Evolutionary conservation across 2,888 invertebrate genomes (phyloP), one percentile per base, ranked within the genome.

Genomic region (Meloe dianella): DNA sequence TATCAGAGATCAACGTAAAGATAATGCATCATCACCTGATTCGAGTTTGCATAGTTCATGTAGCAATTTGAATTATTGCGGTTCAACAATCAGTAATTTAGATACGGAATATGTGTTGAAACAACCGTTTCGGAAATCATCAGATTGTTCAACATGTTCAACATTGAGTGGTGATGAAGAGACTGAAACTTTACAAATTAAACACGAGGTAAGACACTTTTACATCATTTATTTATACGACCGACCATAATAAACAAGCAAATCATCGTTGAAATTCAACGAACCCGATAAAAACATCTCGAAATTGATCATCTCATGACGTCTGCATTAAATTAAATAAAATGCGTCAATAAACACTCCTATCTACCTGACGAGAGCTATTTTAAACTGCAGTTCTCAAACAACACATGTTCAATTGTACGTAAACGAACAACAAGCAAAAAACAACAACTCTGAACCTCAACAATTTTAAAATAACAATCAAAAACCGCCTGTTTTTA

Each of bases 91-190:
- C 20, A 87, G 87, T 71, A 85, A 85, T 20, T 79, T 88, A 67
- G 88, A 87, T 67, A 83, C 85, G 59, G 87, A 87, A 62, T 86
- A 84, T 71, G 81, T 81, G 51, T 74, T 83, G 64, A 84, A 88
- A 71, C 88, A 89, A 14, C 88, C 91, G 0, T 89, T 89, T 51
- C 84, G 91, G 63, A 90, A 91, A 78, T 85, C 86, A 64, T 92
- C 93, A 1, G 90, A 91, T 68, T 92, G 92, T 79, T 92, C 92
- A 8, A 91, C 90, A 2, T 91, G 90, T 77, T 92, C 91, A 10
- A 91, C 91, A 60, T 85, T 90, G 57, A 92, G 92, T 81, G 90
- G 90, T 61, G 91, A 91, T 71, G 92, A 92, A 56, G 91, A 90
- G 67, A 85, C 85, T 69, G 83, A 86, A 38, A 84, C 84, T 67